A percentile compares a stretch with the other conserved stretches of the same genome.
These are phyloP conservation scores for Cyanoliseus patagonus DNA, from an alignment of 2,113 vertebrate genomes.

Conservation along the genomic window DNA sequence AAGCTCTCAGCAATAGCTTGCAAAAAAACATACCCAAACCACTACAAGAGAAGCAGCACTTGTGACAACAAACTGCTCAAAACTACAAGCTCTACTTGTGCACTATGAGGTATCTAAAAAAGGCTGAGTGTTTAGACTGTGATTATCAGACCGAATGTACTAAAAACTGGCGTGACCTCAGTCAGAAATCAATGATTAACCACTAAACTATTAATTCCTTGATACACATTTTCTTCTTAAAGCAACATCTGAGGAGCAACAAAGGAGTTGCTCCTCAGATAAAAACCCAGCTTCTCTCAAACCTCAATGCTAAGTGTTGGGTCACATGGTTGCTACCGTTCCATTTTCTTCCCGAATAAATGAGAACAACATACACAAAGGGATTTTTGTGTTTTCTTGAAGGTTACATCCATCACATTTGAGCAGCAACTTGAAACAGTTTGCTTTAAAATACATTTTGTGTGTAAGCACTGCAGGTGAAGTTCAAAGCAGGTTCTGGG, in stretches of 20 bases:
- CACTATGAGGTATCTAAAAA: background rate
- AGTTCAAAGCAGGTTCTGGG: slow-evolving; percentile 1
- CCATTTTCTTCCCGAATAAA: background rate
- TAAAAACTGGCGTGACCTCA: background rate
- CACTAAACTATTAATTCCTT: background rate
- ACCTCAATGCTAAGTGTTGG: background rate
- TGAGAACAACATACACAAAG: background rate
- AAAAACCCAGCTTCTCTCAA: background rate
- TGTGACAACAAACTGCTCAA: background rate
- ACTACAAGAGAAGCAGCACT: background rate
- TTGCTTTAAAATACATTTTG: background rate
- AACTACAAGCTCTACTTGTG: background rate
- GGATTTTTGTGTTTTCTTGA: background rate
- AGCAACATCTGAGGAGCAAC: background rate
- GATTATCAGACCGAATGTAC: background rate
- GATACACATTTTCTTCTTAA: background rate
- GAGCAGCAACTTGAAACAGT: background rate
- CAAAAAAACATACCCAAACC: background rate
- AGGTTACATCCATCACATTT: background rate
- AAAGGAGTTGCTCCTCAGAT: background rate
- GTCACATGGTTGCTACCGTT: background rate
- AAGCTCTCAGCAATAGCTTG: background rate
- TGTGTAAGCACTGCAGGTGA: background rate
- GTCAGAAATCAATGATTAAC: background rate
- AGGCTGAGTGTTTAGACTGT: background rate